phyloP scores from a whole-genome alignment of 2,797 vertebrate species.

The Coracias cyanogaster region DNA sequence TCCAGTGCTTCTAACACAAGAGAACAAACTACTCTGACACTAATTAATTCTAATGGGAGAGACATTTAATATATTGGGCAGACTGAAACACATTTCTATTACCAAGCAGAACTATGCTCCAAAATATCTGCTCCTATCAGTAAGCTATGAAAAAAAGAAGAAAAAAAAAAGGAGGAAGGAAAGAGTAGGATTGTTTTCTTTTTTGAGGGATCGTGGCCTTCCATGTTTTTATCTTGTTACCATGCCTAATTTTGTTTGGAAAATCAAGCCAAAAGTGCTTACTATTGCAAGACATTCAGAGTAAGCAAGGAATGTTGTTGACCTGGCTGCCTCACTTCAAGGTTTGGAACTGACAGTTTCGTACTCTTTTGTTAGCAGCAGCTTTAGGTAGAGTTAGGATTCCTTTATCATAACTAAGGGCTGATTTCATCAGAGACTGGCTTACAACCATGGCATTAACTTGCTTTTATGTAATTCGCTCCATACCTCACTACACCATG shows the following conservation, averaged over 20 bases:
- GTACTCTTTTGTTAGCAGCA: not conserved
- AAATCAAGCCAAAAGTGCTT: not conserved
- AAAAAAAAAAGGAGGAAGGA: not conserved
- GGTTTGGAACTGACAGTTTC: not conserved
- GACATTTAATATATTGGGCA: not conserved
- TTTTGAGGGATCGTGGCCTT: not conserved
- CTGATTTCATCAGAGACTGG: not conserved
- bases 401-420: not conserved
- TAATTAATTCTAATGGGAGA: constrained; percentile 23
- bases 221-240: not conserved
- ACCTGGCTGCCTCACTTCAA: not conserved
- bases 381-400: not conserved
- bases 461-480: not conserved
- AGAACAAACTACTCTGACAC: not conserved
- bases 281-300: not conserved
- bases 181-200: not conserved
- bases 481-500: not conserved
- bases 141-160: not conserved
- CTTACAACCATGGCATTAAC: not conserved
- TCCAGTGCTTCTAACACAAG: not conserved
- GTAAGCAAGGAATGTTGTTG: not conserved
- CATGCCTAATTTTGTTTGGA: not conserved
- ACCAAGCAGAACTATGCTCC: not conserved
- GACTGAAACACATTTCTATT: not conserved
- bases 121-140: not conserved